Base-by-base conservation (phyloP, 2,113 vertebrate genomes). In the Perccottus glenii region DNA sequence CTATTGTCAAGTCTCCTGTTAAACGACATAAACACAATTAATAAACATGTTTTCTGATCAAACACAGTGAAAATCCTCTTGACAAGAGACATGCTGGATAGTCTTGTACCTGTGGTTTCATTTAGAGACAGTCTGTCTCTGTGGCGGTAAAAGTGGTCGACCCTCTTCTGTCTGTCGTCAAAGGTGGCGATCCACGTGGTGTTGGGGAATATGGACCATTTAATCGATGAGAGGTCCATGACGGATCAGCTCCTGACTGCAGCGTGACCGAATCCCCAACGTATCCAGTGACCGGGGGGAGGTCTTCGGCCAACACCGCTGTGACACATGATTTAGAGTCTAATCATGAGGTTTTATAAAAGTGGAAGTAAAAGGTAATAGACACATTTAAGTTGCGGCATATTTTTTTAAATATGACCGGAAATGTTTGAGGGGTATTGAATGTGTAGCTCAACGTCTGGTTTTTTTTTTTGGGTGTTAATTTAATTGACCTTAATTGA, bases 1-100 rank as follows among this genome's bases (percentile, higher is more conserved):
- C 3, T 4, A 92, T 90, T 1, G n/a, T 66, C 67, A 92, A 63
- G 61, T 91, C 67, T 9, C 88, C 91, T 87, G 16, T 11, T 38
- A 2, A 15, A 42, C 2, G 6, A 63, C 40, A 11, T 49, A 14
- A 55, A 8, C 50, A 5, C 9, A 0, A n/a, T 5, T 12, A 0
- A 12, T 9, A 3, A 40, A 46, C 11, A 46, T 10, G 44, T 43
- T 27, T 27, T 27, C 19, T 27, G 19, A 27, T 27, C 19, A 27
- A 27, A 27, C 19, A 27, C 19, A 27, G 19, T 2, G 19, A 27
- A 27, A 3, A 27, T 27, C 38, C 38, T 40, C 1, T 40, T 40
- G 5, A 40, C 19, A 27, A 2, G 19, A 27, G 19, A 27, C 19
- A 9, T 2, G n/a, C 9, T 9, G 5, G 4, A 10, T 27, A 32